Conservation (phyloP, 2,888 invertebrate genomes). For the Himalopsyche kuldschensis region DNA sequence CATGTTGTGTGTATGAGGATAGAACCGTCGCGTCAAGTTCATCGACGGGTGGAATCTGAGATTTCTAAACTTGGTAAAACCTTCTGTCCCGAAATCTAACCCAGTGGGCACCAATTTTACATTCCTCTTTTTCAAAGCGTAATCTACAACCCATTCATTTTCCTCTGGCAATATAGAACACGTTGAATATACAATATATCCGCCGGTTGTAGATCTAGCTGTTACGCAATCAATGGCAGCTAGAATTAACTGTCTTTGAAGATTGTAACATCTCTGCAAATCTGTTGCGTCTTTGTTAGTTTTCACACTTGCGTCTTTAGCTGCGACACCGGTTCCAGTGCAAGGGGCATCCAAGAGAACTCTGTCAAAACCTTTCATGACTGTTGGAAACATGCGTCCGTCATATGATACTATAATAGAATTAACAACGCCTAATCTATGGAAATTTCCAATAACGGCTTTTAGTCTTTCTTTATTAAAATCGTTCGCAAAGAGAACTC, state of each 20-base stretch:
- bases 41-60: slow-evolving; percentile 88
- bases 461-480: slow-evolving; percentile 85
- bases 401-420: slow-evolving; percentile 87
- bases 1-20: slow-evolving; percentile 98
- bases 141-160: slow-evolving; percentile 97
- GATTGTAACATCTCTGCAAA: slow-evolving; percentile 85
- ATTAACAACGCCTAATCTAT: slow-evolving; percentile 94
- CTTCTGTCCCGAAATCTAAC: slow-evolving; percentile 93
- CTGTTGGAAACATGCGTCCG: slow-evolving; percentile 81
- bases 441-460: slow-evolving; percentile 94
- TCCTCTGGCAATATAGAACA: slow-evolving; percentile 98
- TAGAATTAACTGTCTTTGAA: slow-evolving; percentile 89
- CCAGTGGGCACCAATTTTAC: slow-evolving; percentile 94
- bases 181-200: slow-evolving; percentile 96
- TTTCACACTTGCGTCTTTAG: slow-evolving; percentile 97
- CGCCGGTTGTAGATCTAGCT: slow-evolving; percentile 89
- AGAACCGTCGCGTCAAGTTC: slow-evolving; percentile 86
- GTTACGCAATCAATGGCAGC: slow-evolving; percentile 97
- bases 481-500: slow-evolving; percentile 95
- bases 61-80: slow-evolving; percentile 86
- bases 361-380: slow-evolving; percentile 91
- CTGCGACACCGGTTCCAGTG: slow-evolving; percentile 96
- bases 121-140: slow-evolving; percentile 87
- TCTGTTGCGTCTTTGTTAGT: slow-evolving; percentile 87
- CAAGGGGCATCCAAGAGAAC: slow-evolving; percentile 97